Evolutionary conservation across 2,888 invertebrate genomes (phyloP).

Genomic region (Drosophila trichaetosa): DNA sequence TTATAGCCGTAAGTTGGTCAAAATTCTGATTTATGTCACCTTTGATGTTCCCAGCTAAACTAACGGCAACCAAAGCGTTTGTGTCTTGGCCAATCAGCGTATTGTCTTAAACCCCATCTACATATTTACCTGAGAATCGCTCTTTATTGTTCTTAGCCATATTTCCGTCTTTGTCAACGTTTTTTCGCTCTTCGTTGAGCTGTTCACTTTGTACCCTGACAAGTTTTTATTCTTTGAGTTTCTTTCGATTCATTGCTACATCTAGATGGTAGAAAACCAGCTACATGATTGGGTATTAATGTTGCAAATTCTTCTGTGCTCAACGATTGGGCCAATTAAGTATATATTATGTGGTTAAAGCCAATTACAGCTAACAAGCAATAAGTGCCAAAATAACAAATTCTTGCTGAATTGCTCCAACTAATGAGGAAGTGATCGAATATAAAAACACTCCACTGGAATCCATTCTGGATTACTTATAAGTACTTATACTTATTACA

Average conservation of each 20-base stretch:
- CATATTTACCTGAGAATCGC: background rate
- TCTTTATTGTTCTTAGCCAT: background rate
- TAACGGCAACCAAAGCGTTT: background rate
- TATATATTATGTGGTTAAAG: slow-evolving; percentile 1
- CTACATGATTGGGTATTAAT: slow-evolving; percentile 13
- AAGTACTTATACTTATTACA: background rate
- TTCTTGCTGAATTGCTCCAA: slow-evolving; percentile 19
- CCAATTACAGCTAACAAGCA: slow-evolving; percentile 35
- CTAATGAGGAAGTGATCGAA: slow-evolving; percentile 9
- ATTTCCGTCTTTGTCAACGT: slow-evolving; percentile 5
- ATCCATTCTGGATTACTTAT: background rate
- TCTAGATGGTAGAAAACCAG: slow-evolving; percentile 10
- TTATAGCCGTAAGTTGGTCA: slow-evolving; percentile 1
- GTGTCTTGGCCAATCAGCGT: slow-evolving; percentile 7
- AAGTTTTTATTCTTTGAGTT: background rate
- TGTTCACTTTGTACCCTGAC: background rate
- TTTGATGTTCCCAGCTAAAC: slow-evolving; percentile 3
- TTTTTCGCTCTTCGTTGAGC: background rate
- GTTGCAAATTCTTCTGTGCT: slow-evolving; percentile 1
- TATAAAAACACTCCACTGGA: background rate
- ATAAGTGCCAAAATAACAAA: slow-evolving; percentile 20
- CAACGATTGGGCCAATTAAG: slow-evolving; percentile 17
- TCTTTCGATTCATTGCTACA: slow-evolving; percentile 13
- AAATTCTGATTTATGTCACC: background rate
- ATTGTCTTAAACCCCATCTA: slow-evolving; percentile 5